A percentile compares a stretch with the other conserved stretches of the same genome.
Conservation (phyloP, 2,113 vertebrate genomes). For the Penelope pileata region DNA sequence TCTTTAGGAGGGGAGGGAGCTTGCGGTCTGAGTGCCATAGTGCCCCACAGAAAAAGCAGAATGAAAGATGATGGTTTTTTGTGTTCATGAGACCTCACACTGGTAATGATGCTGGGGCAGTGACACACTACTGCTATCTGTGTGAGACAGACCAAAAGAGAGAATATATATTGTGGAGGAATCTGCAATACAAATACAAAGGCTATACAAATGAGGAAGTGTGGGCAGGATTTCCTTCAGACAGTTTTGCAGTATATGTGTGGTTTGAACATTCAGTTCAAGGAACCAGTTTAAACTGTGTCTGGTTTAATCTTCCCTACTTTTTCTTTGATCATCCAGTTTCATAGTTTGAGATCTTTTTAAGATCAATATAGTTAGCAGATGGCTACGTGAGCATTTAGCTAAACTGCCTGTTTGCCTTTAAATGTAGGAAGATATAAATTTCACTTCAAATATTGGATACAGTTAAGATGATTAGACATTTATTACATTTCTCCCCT, state of each 20-base stretch:
- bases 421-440: not conserved
- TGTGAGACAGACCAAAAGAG: not conserved
- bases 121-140: not conserved
- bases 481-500: not conserved
- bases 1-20: not conserved
- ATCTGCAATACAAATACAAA: not conserved
- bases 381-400: rapidly evolving
- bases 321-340: not conserved
- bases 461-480: not conserved
- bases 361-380: not conserved
- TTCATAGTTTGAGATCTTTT: not conserved
- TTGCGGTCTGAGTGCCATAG: not conserved
- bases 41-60: not conserved
- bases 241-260: not conserved
- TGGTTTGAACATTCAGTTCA: not conserved
- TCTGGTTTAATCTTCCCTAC: not conserved
- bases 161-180: rapidly evolving
- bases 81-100: not conserved
- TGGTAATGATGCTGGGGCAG: rapidly evolving
- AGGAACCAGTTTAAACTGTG: not conserved
- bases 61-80: not conserved
- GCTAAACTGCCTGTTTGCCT: not conserved
- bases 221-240: not conserved
- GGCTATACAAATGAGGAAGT: not conserved
- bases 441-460: not conserved